A percentile compares a stretch with the other conserved stretches of the same genome.
These are phyloP conservation scores for Temnopleurus reevesii DNA, from an alignment of 53 echinoderm and acorn worm species.

Conservation along the genomic window DNA sequence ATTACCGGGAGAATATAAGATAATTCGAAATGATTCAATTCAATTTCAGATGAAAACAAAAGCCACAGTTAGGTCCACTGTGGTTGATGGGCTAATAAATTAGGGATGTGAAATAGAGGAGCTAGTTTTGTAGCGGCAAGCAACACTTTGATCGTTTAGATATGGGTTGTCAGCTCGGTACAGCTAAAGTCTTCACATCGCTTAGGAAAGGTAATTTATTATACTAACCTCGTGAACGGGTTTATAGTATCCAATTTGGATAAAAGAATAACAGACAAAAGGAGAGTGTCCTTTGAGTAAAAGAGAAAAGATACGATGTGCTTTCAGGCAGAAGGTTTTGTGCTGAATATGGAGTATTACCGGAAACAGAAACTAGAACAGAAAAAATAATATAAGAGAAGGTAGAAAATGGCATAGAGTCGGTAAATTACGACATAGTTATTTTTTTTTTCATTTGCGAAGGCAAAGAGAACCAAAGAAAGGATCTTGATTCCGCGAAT, in stretches of 20 bases:
- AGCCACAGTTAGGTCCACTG: not conserved
- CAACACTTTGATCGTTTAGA: constrained; percentile 25
- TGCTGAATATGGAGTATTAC: too few species aligned
- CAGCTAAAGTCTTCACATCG: constrained; percentile 21
- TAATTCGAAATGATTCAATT: constrained; percentile 19
- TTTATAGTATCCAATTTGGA: not conserved
- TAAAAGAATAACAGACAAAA: not conserved
- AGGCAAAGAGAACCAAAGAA: too few species aligned
- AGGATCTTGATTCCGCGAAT: too few species aligned
- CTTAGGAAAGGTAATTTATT: constrained; percentile 14
- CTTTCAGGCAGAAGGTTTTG: not conserved
- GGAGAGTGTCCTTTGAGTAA: not conserved
- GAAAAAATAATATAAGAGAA: too few species aligned
- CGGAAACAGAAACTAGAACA: too few species aligned
- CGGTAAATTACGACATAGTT: too few species aligned
- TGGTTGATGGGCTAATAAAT: not conserved
- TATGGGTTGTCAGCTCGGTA: not conserved
- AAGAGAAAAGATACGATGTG: too few species aligned
- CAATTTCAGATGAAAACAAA: not conserved
- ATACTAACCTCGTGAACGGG: not conserved
- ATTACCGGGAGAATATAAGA: constrained; percentile 4
- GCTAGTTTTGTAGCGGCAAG: not conserved
- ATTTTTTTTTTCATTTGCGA: too few species aligned
- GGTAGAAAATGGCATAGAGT: not conserved
- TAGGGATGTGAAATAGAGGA: not conserved